A percentile compares a stretch with the other conserved stretches of the same genome.
Evolutionary conservation across 2,888 invertebrate species (phyloP).

Genomic region (Amaurobius ferox): DNA sequence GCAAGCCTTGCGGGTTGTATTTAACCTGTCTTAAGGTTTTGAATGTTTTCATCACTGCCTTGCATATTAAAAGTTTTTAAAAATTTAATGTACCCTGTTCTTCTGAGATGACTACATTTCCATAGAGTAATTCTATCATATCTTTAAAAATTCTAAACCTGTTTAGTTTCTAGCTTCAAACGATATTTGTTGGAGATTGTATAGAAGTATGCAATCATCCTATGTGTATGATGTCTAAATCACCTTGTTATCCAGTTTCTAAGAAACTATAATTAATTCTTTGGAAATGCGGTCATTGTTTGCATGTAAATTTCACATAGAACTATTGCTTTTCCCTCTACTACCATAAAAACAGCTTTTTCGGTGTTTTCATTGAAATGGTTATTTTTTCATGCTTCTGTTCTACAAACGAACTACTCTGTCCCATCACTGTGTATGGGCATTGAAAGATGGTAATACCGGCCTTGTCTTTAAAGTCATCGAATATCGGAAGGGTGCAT

Average conservation of each 20-base stretch:
- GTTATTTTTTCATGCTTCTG: constrained; percentile 15
- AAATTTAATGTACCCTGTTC: neutral
- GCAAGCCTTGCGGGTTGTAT: too few relatives aligned
- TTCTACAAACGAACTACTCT: neutral
- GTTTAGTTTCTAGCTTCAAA: too few relatives aligned
- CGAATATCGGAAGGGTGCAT: constrained; percentile 70
- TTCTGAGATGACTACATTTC: neutral
- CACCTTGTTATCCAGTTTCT: too few relatives aligned
- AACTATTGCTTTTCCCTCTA: neutral
- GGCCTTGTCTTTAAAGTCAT: constrained; percentile 65
- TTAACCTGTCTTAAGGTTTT: neutral
- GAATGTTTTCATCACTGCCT: constrained; percentile 21
- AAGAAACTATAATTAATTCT: too few relatives aligned
- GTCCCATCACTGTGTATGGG: constrained; percentile 10
- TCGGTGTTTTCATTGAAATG: neutral
- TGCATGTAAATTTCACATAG: neutral
- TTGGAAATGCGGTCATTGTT: neutral
- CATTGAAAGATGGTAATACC: constrained; percentile 26
- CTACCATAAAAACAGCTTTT: neutral
- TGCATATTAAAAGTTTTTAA: neutral
- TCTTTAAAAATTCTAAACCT: too few relatives aligned
- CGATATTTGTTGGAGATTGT: too few relatives aligned
- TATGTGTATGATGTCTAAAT: too few relatives aligned
- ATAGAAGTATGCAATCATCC: too few relatives aligned
- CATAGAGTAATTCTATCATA: neutral